Conservation (phyloP, 1,140 invertebrate species). For the Gonatopus flavifemur region DNA sequence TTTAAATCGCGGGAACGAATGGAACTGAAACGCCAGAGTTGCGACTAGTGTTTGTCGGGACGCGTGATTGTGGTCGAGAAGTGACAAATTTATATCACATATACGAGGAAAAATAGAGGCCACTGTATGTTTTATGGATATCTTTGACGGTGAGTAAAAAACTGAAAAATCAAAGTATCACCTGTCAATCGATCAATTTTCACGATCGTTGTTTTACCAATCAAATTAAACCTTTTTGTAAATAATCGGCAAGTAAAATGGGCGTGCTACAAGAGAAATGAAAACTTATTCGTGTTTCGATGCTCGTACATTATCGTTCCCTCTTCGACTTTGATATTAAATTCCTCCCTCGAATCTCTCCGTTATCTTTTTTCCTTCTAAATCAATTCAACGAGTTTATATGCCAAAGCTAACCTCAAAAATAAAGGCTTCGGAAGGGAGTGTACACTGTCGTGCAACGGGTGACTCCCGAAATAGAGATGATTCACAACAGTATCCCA, state of each 20-base stretch:
- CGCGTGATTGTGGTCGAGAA: constrained; percentile 34
- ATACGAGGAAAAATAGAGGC: constrained; percentile 23
- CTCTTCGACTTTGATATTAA: too few relatives aligned
- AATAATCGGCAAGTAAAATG: too few relatives aligned
- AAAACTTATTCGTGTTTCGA: too few relatives aligned
- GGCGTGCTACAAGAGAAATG: too few relatives aligned
- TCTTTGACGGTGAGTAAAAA: constrained; percentile 33
- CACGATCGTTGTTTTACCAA: too few relatives aligned
- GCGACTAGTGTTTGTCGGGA: constrained; percentile 31
- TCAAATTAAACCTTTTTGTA: too few relatives aligned
- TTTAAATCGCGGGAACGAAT: constrained; percentile 25
- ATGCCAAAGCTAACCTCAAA: constrained; percentile 40
- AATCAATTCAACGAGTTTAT: not conserved
- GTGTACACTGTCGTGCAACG: constrained; percentile 30
- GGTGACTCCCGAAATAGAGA: constrained; percentile 44
- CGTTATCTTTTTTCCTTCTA: too few relatives aligned
- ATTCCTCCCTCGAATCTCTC: too few relatives aligned
- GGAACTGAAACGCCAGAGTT: constrained; percentile 40
- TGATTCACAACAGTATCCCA: constrained; percentile 45
- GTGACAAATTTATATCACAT: constrained; percentile 41
- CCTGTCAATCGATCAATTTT: too few relatives aligned
- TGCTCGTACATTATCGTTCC: too few relatives aligned
- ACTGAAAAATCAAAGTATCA: too few relatives aligned
- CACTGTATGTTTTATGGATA: constrained; percentile 33
- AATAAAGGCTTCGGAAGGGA: constrained; percentile 6